Conservation (phyloP, 2,797 vertebrate species). For the Anableps anableps region DNA sequence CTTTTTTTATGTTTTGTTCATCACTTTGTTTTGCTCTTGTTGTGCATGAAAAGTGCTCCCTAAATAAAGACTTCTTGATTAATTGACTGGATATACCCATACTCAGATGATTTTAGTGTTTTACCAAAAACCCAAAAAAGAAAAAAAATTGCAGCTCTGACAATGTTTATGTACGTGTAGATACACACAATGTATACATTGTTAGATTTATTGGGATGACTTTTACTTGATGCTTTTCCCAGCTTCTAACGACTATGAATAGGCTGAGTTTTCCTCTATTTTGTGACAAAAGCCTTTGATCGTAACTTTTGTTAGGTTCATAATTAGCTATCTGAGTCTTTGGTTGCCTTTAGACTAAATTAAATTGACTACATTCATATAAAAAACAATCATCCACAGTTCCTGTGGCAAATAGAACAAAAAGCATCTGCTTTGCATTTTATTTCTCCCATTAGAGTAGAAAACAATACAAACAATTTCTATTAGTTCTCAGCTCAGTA, state of each 20-base stretch:
- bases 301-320: slow-evolving; percentile 16
- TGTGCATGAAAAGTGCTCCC: not conserved
- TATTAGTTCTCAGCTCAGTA: slow-evolving; percentile 29
- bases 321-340: slow-evolving; percentile 7
- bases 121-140: not conserved
- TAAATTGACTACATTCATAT: slow-evolving; percentile 2
- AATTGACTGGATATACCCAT: not conserved
- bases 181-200: not conserved
- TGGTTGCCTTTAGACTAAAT: slow-evolving; percentile 16
- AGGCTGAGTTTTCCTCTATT: not conserved
- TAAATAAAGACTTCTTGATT: not conserved
- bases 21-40: not conserved
- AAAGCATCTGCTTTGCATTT: slow-evolving; percentile 16
- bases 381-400: slow-evolving; percentile 11
- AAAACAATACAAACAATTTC: slow-evolving; percentile 30
- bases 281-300: slow-evolving; percentile 18
- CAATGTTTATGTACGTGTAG: not conserved
- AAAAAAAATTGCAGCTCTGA: not conserved
- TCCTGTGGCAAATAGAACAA: slow-evolving; percentile 30
- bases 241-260: not conserved
- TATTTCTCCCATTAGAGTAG: slow-evolving; percentile 18
- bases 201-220: not conserved
- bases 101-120: not conserved
- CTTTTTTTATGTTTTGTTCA: not conserved
- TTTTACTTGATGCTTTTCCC: not conserved